Evolutionary conservation across 2,888 invertebrate genomes (phyloP).

Genomic region (Microchrysa polita): DNA sequence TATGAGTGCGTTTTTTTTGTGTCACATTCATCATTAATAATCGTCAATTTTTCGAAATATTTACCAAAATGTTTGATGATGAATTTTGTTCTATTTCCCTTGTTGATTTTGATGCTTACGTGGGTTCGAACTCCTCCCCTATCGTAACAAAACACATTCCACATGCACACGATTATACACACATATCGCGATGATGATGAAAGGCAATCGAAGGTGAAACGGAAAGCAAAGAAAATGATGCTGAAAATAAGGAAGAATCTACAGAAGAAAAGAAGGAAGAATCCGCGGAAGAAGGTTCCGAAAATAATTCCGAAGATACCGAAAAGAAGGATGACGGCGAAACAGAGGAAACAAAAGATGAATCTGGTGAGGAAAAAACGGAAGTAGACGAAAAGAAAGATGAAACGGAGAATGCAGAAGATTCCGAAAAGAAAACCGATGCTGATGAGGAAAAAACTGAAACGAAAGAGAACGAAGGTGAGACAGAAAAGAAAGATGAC

Average conservation of each 20-base stretch:
- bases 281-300: conserved; percentile 44
- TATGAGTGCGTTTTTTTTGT: not conserved
- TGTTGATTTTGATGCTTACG: conserved; percentile 27
- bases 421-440: conserved; percentile 49
- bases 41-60: not conserved
- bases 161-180: conserved; percentile 14
- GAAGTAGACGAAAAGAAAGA: conserved; percentile 32
- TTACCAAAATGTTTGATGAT: not conserved
- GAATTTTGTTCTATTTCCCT: conserved; percentile 11
- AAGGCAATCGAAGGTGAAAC: conserved; percentile 48
- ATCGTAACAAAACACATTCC: conserved; percentile 21
- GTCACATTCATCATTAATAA: not conserved
- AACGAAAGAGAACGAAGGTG: conserved; percentile 44
- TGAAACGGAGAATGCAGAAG: conserved; percentile 49
- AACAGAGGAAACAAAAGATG: conserved; percentile 42
- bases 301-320: conserved; percentile 33
- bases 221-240: conserved; percentile 50
- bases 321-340: conserved; percentile 44
- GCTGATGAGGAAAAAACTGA: conserved; percentile 51
- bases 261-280: conserved; percentile 50
- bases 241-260: conserved; percentile 49
- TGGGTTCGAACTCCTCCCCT: not conserved
- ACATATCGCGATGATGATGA: not conserved
- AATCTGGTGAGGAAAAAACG: conserved; percentile 43
- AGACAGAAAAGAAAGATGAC: conserved; percentile 50